Base-by-base conservation (phyloP, 2,888 invertebrate genomes). In the Campoplex capitator region DNA sequence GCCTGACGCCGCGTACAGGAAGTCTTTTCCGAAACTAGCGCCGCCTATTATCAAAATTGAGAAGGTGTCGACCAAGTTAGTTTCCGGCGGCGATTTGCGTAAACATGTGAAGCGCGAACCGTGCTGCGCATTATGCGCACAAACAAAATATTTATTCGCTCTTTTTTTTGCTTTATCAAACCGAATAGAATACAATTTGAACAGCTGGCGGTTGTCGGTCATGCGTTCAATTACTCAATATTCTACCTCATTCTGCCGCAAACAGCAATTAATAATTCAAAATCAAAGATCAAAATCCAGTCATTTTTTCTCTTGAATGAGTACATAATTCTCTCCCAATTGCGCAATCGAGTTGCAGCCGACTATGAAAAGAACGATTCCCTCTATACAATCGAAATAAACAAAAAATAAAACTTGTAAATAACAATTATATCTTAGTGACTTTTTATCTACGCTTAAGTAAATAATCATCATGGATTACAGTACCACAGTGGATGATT, bases 41-140 rank as follows among this genome's bases (percentile, higher is more conserved):
- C 78, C 65, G n/a, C 23, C 65, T 71, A 32, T 13, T 35, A 48
- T 7, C 32, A 11, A n/a, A 78, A 70, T 18, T 18, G 18, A 0
- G 38, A 38, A 38, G 38, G 38, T 38, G 6, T 3, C 38, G 38
- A 38, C 13, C 58, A 86, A n/a, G 80, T 71, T 62, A 62, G 4
- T 68, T 65, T 85, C 77, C 38, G 6, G 6, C 82, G 73, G 67
- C 18, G 3, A 71, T 45, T 23, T 28, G 84, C 65, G 62, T 75
- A 75, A 28, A 28, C 28, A 28, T 58, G 28, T 28, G 2, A 28
- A 58, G 11, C 28, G 58, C 28, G 58, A 56, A 0, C 28, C 51
- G 18, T 18, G 48, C 58, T 23, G 28, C 65, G 80, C 54, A 56
- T 23, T 23, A 23, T 23, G 38, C 38, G 38, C 38, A 38, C 3